Percentiles rank a stretch among this genome's conserved stretches.
Conservation (phyloP, 2,797 vertebrate genomes). For the Oophaga sylvatica region DNA sequence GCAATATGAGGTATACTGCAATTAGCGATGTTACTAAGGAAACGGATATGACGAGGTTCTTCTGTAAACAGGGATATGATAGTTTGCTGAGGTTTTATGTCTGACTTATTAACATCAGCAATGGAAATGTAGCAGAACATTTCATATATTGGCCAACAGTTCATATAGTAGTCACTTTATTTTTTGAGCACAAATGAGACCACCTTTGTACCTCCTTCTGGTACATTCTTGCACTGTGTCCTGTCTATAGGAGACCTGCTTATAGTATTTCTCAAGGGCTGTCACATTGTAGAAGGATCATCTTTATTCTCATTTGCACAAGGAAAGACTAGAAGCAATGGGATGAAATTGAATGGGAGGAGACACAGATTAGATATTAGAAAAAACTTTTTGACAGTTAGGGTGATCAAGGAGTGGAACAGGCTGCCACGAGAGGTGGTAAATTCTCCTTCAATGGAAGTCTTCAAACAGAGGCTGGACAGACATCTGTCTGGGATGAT, state of each 20-base stretch:
- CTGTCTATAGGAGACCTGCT: background rate
- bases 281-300: too few species aligned
- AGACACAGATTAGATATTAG: too few species aligned
- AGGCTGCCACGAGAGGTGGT: too few species aligned
- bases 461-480: too few species aligned
- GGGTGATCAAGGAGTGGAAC: too few species aligned
- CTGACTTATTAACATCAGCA: background rate
- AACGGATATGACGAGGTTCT: background rate
- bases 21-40: constrained; percentile 2
- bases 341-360: too few species aligned
- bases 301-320: too few species aligned
- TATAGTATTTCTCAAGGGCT: background rate
- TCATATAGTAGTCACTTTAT: background rate
- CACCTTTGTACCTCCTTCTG: background rate
- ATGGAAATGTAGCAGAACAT: background rate
- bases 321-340: too few species aligned
- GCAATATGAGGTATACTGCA: background rate
- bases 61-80: background rate
- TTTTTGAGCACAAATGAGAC: background rate
- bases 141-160: background rate
- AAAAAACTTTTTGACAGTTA: too few species aligned
- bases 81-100: background rate
- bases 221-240: too few species aligned
- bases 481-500: too few species aligned
- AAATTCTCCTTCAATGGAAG: too few species aligned